Conservation (phyloP, 2,888 invertebrate species). For the Polydrusus tereticollis region DNA sequence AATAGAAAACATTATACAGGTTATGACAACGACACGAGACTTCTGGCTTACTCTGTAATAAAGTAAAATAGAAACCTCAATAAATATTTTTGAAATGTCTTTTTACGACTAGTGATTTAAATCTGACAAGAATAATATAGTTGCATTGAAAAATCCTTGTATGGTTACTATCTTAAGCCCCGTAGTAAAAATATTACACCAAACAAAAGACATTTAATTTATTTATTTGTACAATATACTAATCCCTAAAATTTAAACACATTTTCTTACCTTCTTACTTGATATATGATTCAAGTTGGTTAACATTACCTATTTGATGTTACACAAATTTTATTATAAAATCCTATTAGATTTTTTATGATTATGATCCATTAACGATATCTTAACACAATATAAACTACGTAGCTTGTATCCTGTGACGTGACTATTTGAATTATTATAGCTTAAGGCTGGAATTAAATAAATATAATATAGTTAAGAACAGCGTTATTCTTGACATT, state of each 20-base stretch:
- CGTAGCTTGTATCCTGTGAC: not conserved
- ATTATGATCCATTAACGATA: not conserved
- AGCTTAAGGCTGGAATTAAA: not conserved
- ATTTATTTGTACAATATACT: too few species aligned
- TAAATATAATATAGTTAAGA: too few species aligned
- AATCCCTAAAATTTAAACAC: not conserved
- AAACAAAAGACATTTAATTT: not conserved
- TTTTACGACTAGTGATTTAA: constrained; percentile 7
- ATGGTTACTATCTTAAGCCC: not conserved
- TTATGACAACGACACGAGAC: not conserved
- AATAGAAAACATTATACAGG: too few species aligned
- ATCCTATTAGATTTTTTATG: not conserved
- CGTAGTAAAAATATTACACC: constrained; percentile 13
- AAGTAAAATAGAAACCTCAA: too few species aligned
- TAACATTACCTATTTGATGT: not conserved
- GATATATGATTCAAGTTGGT: not conserved
- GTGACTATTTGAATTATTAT: not conserved
- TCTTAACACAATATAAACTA: not conserved
- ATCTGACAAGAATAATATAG: not conserved
- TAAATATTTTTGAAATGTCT: too few species aligned
- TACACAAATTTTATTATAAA: not conserved
- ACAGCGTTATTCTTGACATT: too few species aligned
- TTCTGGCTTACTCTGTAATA: too few species aligned
- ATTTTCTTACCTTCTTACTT: not conserved
- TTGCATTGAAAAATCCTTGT: not conserved